Conservation (phyloP, 2,797 vertebrate genomes). For the Melopsittacus undulatus region DNA sequence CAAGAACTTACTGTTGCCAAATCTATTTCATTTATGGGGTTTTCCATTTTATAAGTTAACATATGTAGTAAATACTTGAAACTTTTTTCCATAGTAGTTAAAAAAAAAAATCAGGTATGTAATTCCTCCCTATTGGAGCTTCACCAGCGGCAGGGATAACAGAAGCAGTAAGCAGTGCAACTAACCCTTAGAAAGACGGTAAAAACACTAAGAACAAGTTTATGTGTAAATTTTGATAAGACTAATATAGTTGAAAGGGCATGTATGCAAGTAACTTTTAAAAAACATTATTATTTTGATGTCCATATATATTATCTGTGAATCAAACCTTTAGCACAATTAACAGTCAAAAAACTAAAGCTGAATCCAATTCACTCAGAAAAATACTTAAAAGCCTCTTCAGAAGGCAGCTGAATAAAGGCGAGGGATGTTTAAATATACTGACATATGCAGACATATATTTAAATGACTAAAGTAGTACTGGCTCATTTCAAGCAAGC, state of each 20-base stretch:
- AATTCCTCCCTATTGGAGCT: neutral
- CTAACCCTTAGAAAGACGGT: neutral
- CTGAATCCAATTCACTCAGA: neutral
- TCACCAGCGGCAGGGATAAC: neutral
- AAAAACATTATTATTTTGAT: neutral
- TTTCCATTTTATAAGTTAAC: constrained; percentile 73
- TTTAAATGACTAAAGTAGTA: constrained; percentile 32
- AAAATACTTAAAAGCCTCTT: constrained; percentile 20
- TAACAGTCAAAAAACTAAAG: neutral
- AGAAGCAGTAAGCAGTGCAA: neutral
- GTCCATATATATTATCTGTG: neutral
- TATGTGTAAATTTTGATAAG: neutral
- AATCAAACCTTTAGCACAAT: neutral
- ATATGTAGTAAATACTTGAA: constrained; percentile 71
- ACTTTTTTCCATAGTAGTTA: constrained; percentile 42
- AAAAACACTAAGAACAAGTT: constrained; percentile 14
- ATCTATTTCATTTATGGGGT: constrained; percentile 70
- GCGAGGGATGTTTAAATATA: neutral
- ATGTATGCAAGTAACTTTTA: neutral
- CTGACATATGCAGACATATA: neutral
- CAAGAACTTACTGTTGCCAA: constrained; percentile 70
- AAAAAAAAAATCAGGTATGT: neutral
- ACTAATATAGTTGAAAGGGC: neutral
- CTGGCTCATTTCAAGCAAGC: neutral
- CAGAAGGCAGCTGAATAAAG: constrained; percentile 11